These are phyloP conservation scores for Heliopora coerulea DNA, from an alignment of 92 coral and sea anemone genomes.

Conservation along the genomic window DNA sequence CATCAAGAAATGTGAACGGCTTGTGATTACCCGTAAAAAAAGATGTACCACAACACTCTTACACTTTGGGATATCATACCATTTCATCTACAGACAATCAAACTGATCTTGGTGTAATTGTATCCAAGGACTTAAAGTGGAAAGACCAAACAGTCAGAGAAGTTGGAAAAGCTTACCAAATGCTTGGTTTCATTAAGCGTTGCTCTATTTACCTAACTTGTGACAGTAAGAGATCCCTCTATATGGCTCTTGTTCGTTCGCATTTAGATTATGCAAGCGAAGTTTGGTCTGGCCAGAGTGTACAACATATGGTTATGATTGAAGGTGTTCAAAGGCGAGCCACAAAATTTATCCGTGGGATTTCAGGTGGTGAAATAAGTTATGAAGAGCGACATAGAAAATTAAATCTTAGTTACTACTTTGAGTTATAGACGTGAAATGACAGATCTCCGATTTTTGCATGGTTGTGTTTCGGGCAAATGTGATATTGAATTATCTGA, in stretches of 20 bases:
- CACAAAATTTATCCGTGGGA: constrained; percentile 10
- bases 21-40: too few relatives aligned
- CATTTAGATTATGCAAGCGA: constrained; percentile 6
- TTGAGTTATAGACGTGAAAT: not conserved
- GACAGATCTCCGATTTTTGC: not conserved
- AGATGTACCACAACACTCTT: too few relatives aligned
- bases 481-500: not conserved
- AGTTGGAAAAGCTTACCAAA: not conserved
- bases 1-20: too few relatives aligned
- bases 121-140: not conserved
- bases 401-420: not conserved
- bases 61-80: too few relatives aligned
- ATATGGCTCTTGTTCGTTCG: not conserved
- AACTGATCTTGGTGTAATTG: not conserved
- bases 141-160: not conserved
- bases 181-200: not conserved
- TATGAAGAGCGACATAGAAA: not conserved
- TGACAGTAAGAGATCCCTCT: too few relatives aligned
- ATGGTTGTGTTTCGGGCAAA: not conserved
- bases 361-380: not conserved
- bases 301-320: not conserved
- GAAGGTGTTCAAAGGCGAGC: constrained; percentile 32
- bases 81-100: not conserved
- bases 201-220: not conserved
- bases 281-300: constrained; percentile 5